Base-by-base conservation (phyloP, 2,888 invertebrate species). In the Ernsta delagoae region DNA sequence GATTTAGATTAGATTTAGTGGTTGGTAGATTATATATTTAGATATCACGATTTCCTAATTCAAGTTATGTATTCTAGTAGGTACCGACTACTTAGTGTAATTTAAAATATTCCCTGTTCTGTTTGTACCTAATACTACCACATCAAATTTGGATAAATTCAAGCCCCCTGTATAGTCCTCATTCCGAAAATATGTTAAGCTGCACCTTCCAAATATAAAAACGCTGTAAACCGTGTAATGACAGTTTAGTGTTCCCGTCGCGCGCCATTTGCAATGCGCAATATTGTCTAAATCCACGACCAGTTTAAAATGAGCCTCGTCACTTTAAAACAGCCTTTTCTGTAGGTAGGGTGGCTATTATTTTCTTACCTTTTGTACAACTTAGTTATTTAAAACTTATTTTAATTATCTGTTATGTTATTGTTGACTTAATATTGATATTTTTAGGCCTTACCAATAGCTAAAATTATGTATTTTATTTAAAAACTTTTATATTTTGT, bases 181-280 rank as follows among this genome's bases (percentile, higher is more conserved):
- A 67, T 67, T 48, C 72, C 75, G 74, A 76, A 86, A 88, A 87
- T 87, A 90, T 87, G 87, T 86, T 85, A 84, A 80, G 79, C 81
- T 86, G 85, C 85, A 85, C 86, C 87, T 85, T 82, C 78, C 84
- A 82, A 83, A 86, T 87, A 87, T 87, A 90, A 90, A 89, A 88
- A 88, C 82, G 80, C 83, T 80, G 82, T 87, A 89, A 87, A 86
- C 87, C 87, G 86, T 88, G 86, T 90, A 91, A 91, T 89, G 90
- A 87, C 88, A 82, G 86, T 89, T 90, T 90, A 88, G 88, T 85
- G 85, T 84, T 85, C 81, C 77, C 86, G 89, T 86, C 84, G 82
- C 85, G 85, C 83, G 81, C 86, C 89, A 90, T 91, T 92, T 90
- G 86, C 83, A 77, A 75, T 77, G 73, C 77, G 75, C 81, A 79